Evolutionary conservation across 2,113 vertebrate species (phyloP).

Genomic region (Cryptomyrus ogoouensis): DNA sequence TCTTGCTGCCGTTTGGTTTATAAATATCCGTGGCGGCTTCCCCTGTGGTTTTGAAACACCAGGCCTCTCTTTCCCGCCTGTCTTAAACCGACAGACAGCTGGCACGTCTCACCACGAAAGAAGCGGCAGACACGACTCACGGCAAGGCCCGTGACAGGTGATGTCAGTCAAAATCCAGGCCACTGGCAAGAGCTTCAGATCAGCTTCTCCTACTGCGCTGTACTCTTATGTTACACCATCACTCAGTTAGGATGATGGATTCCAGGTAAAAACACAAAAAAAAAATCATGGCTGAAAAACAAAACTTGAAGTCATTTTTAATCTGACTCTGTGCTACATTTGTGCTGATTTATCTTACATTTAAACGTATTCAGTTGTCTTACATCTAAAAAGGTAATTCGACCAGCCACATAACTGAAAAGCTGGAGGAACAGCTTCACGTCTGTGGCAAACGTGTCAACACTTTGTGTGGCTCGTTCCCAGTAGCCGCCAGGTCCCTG

Average conservation of each 20-base stretch:
- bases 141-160: background rate
- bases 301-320: background rate
- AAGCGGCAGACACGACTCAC: background rate
- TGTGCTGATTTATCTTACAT: background rate
- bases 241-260: background rate
- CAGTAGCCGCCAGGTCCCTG: background rate
- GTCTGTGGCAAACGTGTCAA: background rate
- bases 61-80: background rate
- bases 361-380: background rate
- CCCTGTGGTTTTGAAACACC: background rate
- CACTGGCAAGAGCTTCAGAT: background rate
- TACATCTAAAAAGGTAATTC: background rate
- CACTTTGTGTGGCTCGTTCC: background rate
- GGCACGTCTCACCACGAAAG: background rate
- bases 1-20: background rate
- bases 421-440: background rate
- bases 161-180: background rate
- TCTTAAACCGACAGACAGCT: background rate
- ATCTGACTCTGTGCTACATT: background rate
- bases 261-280: background rate
- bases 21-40: constrained; percentile 9
- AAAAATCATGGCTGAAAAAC: background rate
- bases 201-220: background rate
- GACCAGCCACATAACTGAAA: background rate
- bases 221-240: background rate